Evolutionary conservation across 2,797 vertebrate species (phyloP).

Genomic region (Sebastes taczanowskii): DNA sequence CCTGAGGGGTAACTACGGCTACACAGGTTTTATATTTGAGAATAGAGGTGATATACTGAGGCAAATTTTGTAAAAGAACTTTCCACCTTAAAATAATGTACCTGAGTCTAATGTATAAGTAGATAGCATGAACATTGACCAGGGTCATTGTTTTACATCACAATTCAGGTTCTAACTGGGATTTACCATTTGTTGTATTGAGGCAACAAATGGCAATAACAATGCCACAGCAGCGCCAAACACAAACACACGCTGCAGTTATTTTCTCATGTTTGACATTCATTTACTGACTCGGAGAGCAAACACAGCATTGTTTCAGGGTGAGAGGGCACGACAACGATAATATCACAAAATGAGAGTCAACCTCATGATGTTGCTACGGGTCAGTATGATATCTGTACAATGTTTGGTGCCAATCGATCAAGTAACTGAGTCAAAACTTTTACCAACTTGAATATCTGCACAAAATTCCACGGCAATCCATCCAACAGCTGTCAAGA

Average conservation of each 20-base stretch:
- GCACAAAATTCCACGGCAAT: not conserved
- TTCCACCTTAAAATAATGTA: not conserved
- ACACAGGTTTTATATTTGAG: not conserved
- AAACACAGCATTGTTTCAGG: not conserved
- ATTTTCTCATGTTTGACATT: conserved; percentile 16
- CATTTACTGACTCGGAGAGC: not conserved
- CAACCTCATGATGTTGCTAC: too few species aligned
- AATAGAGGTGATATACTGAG: not conserved
- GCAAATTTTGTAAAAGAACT: not conserved
- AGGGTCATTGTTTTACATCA: not conserved
- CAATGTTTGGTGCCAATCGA: not conserved
- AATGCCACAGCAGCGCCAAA: not conserved
- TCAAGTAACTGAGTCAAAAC: not conserved
- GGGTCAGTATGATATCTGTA: not conserved
- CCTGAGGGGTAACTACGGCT: not conserved
- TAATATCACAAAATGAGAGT: not conserved
- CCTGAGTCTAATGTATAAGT: not conserved
- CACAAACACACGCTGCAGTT: conserved; percentile 24
- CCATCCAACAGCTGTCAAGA: not conserved
- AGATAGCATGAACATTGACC: not conserved
- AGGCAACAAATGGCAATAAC: not conserved
- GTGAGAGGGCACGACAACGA: not conserved
- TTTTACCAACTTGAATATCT: not conserved
- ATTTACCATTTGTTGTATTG: not conserved
- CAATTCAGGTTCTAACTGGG: not conserved